Percentiles rank a stretch among this genome's conserved stretches.
phyloP scores from a whole-genome alignment of 2,113 vertebrate species.

The Takifugu bimaculatus region DNA sequence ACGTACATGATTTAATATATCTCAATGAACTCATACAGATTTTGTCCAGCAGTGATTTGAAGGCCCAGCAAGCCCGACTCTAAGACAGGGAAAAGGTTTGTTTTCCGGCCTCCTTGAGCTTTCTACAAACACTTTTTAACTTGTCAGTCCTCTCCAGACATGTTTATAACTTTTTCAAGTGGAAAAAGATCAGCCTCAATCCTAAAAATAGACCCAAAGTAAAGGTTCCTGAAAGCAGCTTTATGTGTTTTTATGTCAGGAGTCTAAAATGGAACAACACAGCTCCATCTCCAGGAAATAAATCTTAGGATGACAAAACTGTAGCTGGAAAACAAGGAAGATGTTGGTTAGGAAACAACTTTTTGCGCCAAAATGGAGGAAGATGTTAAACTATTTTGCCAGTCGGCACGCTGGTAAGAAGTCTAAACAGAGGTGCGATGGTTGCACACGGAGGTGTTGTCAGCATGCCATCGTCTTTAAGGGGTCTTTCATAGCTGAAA shows the following conservation, averaged over 20 bases:
- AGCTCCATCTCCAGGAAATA: background rate
- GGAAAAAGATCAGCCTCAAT: too few relatives aligned
- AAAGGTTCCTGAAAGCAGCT: too few relatives aligned
- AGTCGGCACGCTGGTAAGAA: background rate
- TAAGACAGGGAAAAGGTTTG: conserved; percentile 26
- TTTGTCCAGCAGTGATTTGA: background rate
- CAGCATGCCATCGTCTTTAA: conserved; percentile 57
- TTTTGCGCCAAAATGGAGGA: background rate
- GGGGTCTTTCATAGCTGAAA: conserved; percentile 77
- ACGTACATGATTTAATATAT: too few relatives aligned
- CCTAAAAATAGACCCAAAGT: too few relatives aligned
- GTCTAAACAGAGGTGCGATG: conserved; percentile 26
- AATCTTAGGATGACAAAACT: background rate
- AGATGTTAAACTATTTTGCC: conserved; percentile 1
- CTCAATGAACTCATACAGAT: too few relatives aligned
- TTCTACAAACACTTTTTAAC: background rate
- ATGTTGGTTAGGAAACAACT: background rate
- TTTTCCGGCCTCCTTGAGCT: conserved; percentile 23
- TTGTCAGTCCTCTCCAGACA: background rate
- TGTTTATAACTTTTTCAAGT: background rate
- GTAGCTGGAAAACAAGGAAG: background rate
- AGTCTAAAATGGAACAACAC: too few relatives aligned
- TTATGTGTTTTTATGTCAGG: too few relatives aligned
- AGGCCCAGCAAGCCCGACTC: conserved; percentile 14
- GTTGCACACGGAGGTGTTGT: conserved; percentile 42